Evolutionary conservation across 1,140 invertebrate species (phyloP).

Genomic region (Macrobrachium nipponense): DNA sequence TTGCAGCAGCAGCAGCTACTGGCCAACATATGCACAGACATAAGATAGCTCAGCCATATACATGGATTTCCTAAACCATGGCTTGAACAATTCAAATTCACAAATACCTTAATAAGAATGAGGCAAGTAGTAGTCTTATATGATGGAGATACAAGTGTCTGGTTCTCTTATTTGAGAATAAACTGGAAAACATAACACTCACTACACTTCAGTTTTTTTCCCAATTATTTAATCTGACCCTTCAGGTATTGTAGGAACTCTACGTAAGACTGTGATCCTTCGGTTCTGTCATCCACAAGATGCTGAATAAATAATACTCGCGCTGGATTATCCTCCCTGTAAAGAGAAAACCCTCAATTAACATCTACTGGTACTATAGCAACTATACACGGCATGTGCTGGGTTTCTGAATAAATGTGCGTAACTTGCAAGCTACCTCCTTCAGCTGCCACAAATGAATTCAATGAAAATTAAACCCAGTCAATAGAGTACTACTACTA

Average conservation of each 20-base stretch:
- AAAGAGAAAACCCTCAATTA: slow-evolving; percentile 68
- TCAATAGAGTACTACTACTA: too few species aligned
- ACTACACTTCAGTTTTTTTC: not conserved
- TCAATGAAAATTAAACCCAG: too few species aligned
- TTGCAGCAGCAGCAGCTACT: too few species aligned
- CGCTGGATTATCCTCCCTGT: slow-evolving; percentile 87
- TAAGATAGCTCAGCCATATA: too few species aligned
- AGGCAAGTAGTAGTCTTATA: too few species aligned
- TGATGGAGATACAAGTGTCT: not conserved
- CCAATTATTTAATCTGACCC: slow-evolving; percentile 84
- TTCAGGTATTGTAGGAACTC: slow-evolving; percentile 98
- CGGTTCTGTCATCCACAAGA: slow-evolving; percentile 93
- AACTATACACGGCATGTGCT: not conserved
- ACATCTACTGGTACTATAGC: not conserved
- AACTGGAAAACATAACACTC: not conserved
- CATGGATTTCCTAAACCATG: too few species aligned
- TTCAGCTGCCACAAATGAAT: too few species aligned
- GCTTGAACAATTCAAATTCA: too few species aligned
- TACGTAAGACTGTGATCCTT: slow-evolving; percentile 94
- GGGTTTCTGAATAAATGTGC: not conserved
- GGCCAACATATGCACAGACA: too few species aligned
- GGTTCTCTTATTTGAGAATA: not conserved
- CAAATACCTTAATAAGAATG: too few species aligned
- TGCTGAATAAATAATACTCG: slow-evolving; percentile 86
- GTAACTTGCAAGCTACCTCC: not conserved